phyloP scores from a whole-genome alignment of 2,888 invertebrate genomes.

The Hypena proboscidalis region DNA sequence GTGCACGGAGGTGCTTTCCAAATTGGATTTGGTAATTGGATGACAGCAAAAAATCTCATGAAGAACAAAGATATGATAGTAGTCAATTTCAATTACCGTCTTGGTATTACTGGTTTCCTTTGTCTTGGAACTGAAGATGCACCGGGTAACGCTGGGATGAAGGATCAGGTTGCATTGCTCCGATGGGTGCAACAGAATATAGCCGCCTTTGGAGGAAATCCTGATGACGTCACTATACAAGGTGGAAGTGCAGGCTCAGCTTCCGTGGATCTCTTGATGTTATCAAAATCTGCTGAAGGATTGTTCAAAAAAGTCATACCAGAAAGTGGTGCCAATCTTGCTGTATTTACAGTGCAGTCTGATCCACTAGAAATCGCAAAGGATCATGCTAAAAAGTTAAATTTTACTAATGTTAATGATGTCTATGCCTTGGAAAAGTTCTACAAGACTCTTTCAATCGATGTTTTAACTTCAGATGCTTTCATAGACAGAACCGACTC shows the following conservation, averaged over 20 bases:
- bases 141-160: constrained; percentile 52
- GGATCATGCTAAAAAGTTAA: constrained; percentile 42
- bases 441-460: constrained; percentile 7
- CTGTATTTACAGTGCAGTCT: constrained; percentile 45
- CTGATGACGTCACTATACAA: constrained; percentile 54
- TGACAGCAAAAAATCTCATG: constrained; percentile 8
- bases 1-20: constrained; percentile 50
- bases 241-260: constrained; percentile 59
- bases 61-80: constrained; percentile 42
- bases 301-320: constrained; percentile 55
- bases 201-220: constrained; percentile 56
- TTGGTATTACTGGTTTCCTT: constrained; percentile 44
- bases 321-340: constrained; percentile 51
- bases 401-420: constrained; percentile 45
- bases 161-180: constrained; percentile 45
- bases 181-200: constrained; percentile 54
- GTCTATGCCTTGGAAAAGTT: constrained; percentile 44
- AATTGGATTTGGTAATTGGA: not conserved
- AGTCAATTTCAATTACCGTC: constrained; percentile 52
- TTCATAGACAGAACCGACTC: constrained; percentile 25
- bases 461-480: constrained; percentile 2
- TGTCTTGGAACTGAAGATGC: constrained; percentile 47
- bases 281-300: constrained; percentile 42
- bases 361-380: constrained; percentile 54
- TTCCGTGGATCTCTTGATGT: constrained; percentile 49